These are phyloP conservation scores for Melanchra persicariae DNA, from an alignment of 2,888 invertebrate genomes.

Conservation along the genomic window DNA sequence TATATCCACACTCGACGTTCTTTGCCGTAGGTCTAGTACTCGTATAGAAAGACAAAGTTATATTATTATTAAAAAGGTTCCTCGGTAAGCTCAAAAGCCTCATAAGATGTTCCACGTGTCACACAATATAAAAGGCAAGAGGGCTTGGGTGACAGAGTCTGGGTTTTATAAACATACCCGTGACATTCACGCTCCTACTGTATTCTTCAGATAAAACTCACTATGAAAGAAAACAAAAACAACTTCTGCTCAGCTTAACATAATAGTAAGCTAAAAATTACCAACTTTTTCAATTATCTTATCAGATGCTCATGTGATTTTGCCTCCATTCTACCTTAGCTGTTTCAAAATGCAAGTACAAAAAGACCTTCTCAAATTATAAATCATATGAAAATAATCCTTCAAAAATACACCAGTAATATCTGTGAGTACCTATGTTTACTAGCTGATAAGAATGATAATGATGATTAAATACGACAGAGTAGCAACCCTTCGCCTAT, in stretches of 20 bases:
- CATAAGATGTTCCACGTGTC: constrained; percentile 21
- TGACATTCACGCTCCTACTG: not conserved
- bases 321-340: not conserved
- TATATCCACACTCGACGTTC: constrained; percentile 74
- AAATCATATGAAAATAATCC: not conserved
- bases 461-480: constrained; percentile 13
- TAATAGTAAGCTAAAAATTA: not conserved
- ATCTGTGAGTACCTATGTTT: not conserved
- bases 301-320: not conserved
- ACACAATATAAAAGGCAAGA: constrained; percentile 12
- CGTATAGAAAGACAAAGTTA: constrained; percentile 46
- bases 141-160: constrained; percentile 17
- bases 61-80: constrained; percentile 46
- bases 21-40: constrained; percentile 67
- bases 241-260: not conserved
- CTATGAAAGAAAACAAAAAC: constrained; percentile 8
- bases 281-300: not conserved
- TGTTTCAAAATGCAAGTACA: no score
- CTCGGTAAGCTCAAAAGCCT: constrained; percentile 29
- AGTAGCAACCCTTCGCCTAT: constrained; percentile 4
- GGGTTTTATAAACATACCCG: constrained; percentile 23
- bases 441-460: constrained; percentile 20
- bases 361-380: no score
- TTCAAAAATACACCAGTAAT: not conserved
- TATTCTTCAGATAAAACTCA: not conserved